Base-by-base conservation (phyloP, 1,140 invertebrate species). In the Sinella curviseta region DNA sequence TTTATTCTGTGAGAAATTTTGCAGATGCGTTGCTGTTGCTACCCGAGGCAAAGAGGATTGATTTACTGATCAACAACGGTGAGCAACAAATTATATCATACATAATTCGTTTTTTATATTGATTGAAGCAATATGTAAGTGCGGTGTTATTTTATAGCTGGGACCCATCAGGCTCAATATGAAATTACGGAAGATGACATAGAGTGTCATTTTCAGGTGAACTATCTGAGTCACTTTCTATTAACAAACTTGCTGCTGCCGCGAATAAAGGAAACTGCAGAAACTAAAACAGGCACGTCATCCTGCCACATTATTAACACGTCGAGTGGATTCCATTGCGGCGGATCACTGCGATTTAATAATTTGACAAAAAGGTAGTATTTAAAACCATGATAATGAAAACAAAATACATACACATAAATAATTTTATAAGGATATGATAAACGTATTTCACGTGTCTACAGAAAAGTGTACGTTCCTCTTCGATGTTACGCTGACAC, bases 201-300 rank as follows among this genome's bases (percentile, higher is more conserved):
- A 83, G 95, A 97, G 86, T 90, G 91, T 31, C 94, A 96, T 84
- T 92, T 95, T 86, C 90, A 90, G 36, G 91, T 93, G 0, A 97
- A 97, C 86, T 95, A 95, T 85, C 87, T 96, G 78, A 92, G 93
- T 17, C 95, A 97, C 86, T 97, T 96, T 87, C 88, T 96, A 82
- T 87, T 98, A 76, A 95, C 93, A 20, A 92, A 95, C 84, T 86
- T 95, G 80, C 87, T 97, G n/a, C 85, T 96, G 85, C 93, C 94
- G 54, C 86, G 91, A 79, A 84, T 96, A 70, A 90, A 91, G 85
- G 89, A 89, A 26, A 90, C 89, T 16, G 91, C 91, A 0, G 86
- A 85, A 48, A 87, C 93, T 17, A 89, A 95, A 85, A 90, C 97
- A 35, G 90, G 97, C 0, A 96, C 96, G 88, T 92, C 97, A 0